Conservation (phyloP, 2,888 invertebrate genomes). For the Idaea dimidiata region DNA sequence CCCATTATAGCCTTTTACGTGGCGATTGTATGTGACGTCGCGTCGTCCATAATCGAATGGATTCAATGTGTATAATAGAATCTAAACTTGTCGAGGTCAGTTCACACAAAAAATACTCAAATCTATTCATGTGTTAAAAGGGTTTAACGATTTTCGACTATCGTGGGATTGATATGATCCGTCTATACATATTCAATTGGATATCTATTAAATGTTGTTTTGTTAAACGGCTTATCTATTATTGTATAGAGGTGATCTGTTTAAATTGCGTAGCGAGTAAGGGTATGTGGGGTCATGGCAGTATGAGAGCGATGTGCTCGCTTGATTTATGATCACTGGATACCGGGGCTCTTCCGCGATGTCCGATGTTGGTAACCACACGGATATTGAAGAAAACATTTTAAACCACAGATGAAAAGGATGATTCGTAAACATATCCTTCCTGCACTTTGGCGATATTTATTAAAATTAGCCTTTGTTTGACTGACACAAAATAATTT, state of each 20-base stretch:
- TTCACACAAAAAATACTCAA: slow-evolving; percentile 46
- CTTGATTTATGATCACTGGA: slow-evolving; percentile 71
- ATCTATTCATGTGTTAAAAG: slow-evolving; percentile 54
- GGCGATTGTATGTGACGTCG: slow-evolving; percentile 62
- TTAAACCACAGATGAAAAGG: slow-evolving; percentile 19
- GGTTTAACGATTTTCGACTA: slow-evolving; percentile 44
- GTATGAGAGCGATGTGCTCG: slow-evolving; percentile 60
- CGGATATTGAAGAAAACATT: slow-evolving; percentile 34
- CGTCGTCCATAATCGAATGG: slow-evolving; percentile 50
- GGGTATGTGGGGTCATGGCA: slow-evolving; percentile 59
- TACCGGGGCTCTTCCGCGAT: slow-evolving; percentile 73
- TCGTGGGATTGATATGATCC: slow-evolving; percentile 38
- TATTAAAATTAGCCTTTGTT: not conserved
- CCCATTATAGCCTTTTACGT: slow-evolving; percentile 63
- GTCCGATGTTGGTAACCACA: slow-evolving; percentile 66
- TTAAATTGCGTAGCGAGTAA: slow-evolving; percentile 52
- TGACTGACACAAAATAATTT: not conserved
- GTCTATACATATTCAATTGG: slow-evolving; percentile 46
- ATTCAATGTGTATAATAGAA: not conserved
- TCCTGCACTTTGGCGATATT: slow-evolving; percentile 25
- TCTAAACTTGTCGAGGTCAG: slow-evolving; percentile 57
- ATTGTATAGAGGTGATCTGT: slow-evolving; percentile 60
- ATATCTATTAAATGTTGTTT: slow-evolving; percentile 45
- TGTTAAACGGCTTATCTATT: slow-evolving; percentile 32
- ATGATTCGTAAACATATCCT: slow-evolving; percentile 34